phyloP scores from a whole-genome alignment of 2,888 invertebrate species.

The Ochropleura leucogaster region DNA sequence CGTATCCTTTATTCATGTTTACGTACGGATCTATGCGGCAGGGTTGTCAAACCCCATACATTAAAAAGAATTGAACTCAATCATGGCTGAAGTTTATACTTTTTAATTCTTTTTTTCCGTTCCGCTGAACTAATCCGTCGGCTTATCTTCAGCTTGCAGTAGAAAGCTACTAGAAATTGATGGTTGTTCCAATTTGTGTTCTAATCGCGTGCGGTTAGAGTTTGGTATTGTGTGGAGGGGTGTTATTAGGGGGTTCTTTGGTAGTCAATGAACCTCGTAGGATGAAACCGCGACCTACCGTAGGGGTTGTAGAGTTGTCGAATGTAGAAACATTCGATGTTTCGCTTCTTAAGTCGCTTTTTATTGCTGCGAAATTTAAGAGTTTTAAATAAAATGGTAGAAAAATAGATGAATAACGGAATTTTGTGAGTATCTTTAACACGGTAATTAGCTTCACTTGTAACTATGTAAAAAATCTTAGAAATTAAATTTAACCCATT shows the following conservation, averaged over 20 bases:
- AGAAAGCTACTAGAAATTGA: conserved; percentile 74
- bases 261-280: conserved; percentile 84
- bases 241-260: conserved; percentile 74
- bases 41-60: conserved; percentile 65
- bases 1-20: conserved; percentile 56
- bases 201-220: conserved; percentile 57
- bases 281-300: conserved; percentile 87
- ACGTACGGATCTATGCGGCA: conserved; percentile 52
- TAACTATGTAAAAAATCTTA: too few species aligned
- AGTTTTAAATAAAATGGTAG: not conserved
- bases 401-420: too few species aligned
- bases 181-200: conserved; percentile 56
- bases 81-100: conserved; percentile 77
- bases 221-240: conserved; percentile 62
- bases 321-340: conserved; percentile 64
- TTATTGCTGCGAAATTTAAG: conserved; percentile 41
- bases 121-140: conserved; percentile 83
- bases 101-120: conserved; percentile 84
- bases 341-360: conserved; percentile 50
- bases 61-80: conserved; percentile 78
- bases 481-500: too few species aligned
- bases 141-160: conserved; percentile 87
- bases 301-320: conserved; percentile 80
- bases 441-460: too few species aligned
- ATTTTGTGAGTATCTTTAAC: too few species aligned